phyloP scores from a whole-genome alignment of 2,888 invertebrate species.

The Eulithis prunata region DNA sequence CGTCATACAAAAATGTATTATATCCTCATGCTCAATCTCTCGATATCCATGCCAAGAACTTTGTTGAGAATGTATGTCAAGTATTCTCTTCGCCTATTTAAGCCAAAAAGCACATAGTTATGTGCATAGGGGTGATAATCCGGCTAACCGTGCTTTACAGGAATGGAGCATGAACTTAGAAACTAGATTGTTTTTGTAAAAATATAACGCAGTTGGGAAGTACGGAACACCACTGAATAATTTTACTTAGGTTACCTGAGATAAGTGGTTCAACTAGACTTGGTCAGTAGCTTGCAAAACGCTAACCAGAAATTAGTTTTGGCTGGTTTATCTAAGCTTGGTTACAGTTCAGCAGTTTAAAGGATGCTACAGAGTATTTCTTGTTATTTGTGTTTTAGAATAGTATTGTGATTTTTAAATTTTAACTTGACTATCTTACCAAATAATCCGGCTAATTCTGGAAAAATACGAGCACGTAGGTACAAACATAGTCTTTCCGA shows the following conservation, averaged over 20 bases:
- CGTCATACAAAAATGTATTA: neutral
- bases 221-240: no score
- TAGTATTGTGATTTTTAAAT: neutral
- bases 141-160: neutral
- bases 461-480: neutral
- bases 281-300: no score
- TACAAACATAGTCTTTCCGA: neutral
- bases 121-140: conserved; percentile 1
- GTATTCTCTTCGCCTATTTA: conserved; percentile 6
- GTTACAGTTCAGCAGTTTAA: neutral
- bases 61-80: conserved; percentile 18
- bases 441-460: conserved; percentile 1
- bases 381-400: neutral
- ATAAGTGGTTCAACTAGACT: no score
- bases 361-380: neutral
- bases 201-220: no score
- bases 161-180: neutral
- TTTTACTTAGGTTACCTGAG: no score
- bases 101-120: conserved; percentile 13
- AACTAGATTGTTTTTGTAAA: no score
- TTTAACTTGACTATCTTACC: neutral
- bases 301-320: no score
- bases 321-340: neutral
- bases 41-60: conserved; percentile 12
- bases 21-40: neutral